These are phyloP conservation scores for Actinostola sp. DNA, from an alignment of 92 coral and sea anemone species.

Conservation along the genomic window DNA sequence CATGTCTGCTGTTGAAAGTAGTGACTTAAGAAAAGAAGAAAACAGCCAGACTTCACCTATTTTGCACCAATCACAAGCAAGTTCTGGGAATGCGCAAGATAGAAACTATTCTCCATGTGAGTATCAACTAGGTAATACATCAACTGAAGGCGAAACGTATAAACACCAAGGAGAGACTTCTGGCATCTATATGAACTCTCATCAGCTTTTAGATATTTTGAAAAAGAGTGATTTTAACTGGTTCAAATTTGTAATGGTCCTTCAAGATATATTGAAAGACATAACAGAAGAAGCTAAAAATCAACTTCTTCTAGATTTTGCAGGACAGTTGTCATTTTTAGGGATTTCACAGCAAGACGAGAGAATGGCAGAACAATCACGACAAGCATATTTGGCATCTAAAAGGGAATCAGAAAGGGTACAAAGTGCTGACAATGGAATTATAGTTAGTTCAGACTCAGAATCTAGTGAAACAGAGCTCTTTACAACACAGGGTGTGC, in stretches of 20 bases:
- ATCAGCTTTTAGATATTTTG: constrained; percentile 54
- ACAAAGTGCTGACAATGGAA: constrained; percentile 24
- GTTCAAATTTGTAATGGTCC: constrained; percentile 55
- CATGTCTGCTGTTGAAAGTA: too few species aligned
- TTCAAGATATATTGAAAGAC: constrained; percentile 26
- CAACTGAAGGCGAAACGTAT: constrained; percentile 35
- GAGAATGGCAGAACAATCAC: constrained; percentile 52
- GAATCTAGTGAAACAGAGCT: constrained; percentile 54
- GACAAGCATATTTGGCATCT: constrained; percentile 50
- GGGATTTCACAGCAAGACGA: constrained; percentile 43
- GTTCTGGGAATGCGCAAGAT: background rate
- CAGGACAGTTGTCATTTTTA: constrained; percentile 47
- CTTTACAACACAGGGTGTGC: constrained; percentile 8
- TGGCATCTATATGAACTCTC: constrained; percentile 46
- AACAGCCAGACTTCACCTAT: too few species aligned
- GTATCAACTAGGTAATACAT: background rate
- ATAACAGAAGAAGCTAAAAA: constrained; percentile 46
- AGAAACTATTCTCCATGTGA: constrained; percentile 8
- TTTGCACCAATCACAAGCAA: background rate
- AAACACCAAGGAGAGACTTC: constrained; percentile 38
- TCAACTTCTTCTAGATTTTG: constrained; percentile 58
- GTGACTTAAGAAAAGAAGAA: too few species aligned
- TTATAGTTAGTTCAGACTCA: constrained; percentile 37
- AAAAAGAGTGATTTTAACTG: constrained; percentile 59
- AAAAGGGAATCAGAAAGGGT: constrained; percentile 16